Evolutionary conservation across 2,888 invertebrate genomes (phyloP).

Genomic region (Cistogaster globosa): DNA sequence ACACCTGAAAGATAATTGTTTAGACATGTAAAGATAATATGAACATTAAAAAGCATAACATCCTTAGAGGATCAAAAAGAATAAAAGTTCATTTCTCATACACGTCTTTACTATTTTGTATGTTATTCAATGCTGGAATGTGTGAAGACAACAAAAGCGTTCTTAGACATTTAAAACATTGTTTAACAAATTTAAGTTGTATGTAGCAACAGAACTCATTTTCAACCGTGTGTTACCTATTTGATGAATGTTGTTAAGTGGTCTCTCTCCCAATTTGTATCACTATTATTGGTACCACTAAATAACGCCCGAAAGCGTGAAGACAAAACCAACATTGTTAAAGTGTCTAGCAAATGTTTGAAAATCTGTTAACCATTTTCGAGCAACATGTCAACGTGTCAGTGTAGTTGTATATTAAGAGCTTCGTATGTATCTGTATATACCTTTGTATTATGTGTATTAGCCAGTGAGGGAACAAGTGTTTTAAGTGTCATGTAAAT

Average conservation of each 20-base stretch:
- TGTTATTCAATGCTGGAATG: not conserved
- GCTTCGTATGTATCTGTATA: not conserved
- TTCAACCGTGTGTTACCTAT: constrained; percentile 44
- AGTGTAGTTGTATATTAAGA: not conserved
- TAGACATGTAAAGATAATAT: constrained; percentile 73
- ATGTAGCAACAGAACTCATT: constrained; percentile 49
- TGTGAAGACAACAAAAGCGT: not conserved
- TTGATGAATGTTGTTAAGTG: constrained; percentile 38
- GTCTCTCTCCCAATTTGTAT: not conserved
- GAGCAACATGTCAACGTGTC: not conserved
- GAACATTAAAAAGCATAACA: constrained; percentile 70
- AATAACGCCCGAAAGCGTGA: constrained; percentile 65
- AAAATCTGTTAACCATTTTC: not conserved
- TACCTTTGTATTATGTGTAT: not conserved
- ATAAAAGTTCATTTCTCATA: not conserved
- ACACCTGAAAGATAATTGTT: constrained; percentile 72
- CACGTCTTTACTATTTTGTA: not conserved
- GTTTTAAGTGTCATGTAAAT: constrained; percentile 46
- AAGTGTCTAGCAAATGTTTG: constrained; percentile 38
- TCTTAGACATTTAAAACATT: constrained; percentile 41
- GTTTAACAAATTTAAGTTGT: constrained; percentile 65
- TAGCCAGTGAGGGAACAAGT: constrained; percentile 49
- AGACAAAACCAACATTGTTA: constrained; percentile 64
- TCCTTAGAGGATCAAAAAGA: constrained; percentile 68
- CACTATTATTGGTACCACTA: constrained; percentile 17